Conservation (phyloP, 2,888 invertebrate species). For the Hirtodrosophila histrioides region DNA sequence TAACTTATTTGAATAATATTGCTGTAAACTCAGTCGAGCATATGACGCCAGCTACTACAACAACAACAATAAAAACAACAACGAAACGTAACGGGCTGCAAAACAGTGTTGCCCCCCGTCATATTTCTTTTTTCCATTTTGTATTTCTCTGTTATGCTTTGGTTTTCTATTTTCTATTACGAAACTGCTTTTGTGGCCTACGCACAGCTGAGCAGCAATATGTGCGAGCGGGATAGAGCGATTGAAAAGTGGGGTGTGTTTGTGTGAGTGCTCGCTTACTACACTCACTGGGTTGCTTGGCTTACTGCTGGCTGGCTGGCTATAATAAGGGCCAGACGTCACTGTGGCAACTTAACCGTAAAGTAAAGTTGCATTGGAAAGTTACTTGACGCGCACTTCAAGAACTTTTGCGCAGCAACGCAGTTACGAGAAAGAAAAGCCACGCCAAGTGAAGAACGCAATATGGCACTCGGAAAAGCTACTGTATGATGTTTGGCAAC, state of each 20-base stretch:
- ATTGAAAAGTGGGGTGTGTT: slow-evolving; percentile 38
- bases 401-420: slow-evolving; percentile 38
- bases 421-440: slow-evolving; percentile 13
- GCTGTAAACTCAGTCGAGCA: slow-evolving; percentile 66
- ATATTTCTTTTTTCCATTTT: slow-evolving; percentile 32
- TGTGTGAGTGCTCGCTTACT: slow-evolving; percentile 24
- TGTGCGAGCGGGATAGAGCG: slow-evolving; percentile 22
- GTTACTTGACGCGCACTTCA: slow-evolving; percentile 32
- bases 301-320: slow-evolving; percentile 8
- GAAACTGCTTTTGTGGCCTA: slow-evolving; percentile 66
- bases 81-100: slow-evolving; percentile 38
- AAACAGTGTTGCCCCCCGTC: slow-evolving; percentile 50
- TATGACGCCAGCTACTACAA: slow-evolving; percentile 35
- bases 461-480: slow-evolving; percentile 34
- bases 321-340: slow-evolving; percentile 39
- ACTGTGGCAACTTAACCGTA: slow-evolving; percentile 48
- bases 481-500: slow-evolving; percentile 39
- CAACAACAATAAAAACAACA: slow-evolving; percentile 22
- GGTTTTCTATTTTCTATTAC: slow-evolving; percentile 65
- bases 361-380: slow-evolving; percentile 55
- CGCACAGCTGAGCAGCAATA: slow-evolving; percentile 66
- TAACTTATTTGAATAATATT: slow-evolving; percentile 51
- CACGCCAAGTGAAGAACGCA: slow-evolving; percentile 46
- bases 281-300: slow-evolving; percentile 19
- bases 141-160: slow-evolving; percentile 21